Base-by-base conservation (phyloP, 1,140 invertebrate species). In the Coelopa frigida region DNA sequence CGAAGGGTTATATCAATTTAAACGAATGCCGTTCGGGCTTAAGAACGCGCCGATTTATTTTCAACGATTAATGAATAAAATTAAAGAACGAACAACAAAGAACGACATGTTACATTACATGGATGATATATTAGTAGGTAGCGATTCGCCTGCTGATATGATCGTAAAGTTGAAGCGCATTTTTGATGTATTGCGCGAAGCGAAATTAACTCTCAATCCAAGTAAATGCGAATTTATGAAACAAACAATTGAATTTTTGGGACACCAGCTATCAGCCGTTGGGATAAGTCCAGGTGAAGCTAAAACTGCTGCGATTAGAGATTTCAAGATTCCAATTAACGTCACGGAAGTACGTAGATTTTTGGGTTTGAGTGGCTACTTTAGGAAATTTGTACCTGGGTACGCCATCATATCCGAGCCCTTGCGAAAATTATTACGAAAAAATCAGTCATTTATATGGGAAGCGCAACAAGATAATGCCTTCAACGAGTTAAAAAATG, bases 11-110 rank as follows among this genome's bases (percentile, higher is more conserved):
- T 65, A 48, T 44, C 44, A 58, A 18, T 68, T 47, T 39, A 44
- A 48, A 14, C 11, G 46, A 17, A 51, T 68, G 39, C 52, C 57
- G 0, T 58, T 58, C 29, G 62, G 62, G 4, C 21, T 64, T 0
- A 44, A 29, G 4, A 53, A 56, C 29, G 49, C 45, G 4, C 65
- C 59, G 0, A 50, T 71, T 15, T 65, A 67, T 0, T 76, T 75
- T 49, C 68, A 74, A 45, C 33, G 71, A 7, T 53, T 67, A 5
- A 72, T 76, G 35, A 57, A 52, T 22, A 42, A 37, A 18, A 11
- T 49, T 6, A n/a, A n/a, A n/a, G n/a, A n/a, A 11, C n/a, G 15
- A 36, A 45, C 41, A 27, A 23, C 17, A 15, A 20, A 21, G 26
- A 42, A 36, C 23, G 39, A 44, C 29, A 17, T 46, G 11, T 17